Evolutionary conservation across 2,113 vertebrate genomes (phyloP).

Genomic region (Psilopsiagon aymara): DNA sequence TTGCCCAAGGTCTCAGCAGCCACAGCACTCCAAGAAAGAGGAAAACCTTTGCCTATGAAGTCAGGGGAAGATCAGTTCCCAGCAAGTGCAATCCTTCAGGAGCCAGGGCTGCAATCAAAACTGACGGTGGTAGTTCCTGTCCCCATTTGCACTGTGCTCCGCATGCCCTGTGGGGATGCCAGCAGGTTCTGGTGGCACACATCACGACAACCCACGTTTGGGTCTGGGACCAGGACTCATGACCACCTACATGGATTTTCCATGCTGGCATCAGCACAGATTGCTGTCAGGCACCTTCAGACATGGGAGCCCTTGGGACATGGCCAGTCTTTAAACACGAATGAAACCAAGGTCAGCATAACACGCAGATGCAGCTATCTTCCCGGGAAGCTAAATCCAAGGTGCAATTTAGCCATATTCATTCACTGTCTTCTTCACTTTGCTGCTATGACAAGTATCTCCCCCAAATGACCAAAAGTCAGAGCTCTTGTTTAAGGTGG

Average conservation of each 20-base stretch:
- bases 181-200: background rate
- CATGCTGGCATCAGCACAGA: background rate
- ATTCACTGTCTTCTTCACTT: background rate
- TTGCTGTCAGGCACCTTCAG: background rate
- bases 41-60: background rate
- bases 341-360: background rate
- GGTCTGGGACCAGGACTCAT: background rate
- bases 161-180: rapidly evolving
- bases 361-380: background rate
- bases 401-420: background rate
- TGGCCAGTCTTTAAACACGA: background rate
- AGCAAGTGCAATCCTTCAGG: background rate
- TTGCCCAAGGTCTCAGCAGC: background rate
- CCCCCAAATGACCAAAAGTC: background rate
- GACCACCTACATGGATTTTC: background rate
- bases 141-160: rapidly evolving
- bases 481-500: background rate
- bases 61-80: background rate
- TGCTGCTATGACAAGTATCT: background rate
- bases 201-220: background rate
- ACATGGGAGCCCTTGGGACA: background rate
- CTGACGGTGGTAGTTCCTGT: background rate
- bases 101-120: background rate
- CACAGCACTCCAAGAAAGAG: background rate
- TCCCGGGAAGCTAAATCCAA: background rate